Conservation (phyloP, 2,797 vertebrate genomes). For the Acipenser oxyrinchus region DNA sequence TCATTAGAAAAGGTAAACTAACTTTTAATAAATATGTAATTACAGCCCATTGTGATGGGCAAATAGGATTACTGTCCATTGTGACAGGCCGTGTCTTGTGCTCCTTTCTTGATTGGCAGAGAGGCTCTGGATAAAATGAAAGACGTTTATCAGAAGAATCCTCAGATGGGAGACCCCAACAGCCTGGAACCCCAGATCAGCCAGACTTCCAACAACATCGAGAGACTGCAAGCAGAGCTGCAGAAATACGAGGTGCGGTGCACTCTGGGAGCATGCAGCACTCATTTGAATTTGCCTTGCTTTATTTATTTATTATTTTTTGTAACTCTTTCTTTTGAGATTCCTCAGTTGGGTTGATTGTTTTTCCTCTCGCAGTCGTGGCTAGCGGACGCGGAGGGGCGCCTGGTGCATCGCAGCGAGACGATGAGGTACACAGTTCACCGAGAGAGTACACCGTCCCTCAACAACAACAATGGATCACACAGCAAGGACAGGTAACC, state of each 20-base stretch:
- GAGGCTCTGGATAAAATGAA: slow-evolving; percentile 88
- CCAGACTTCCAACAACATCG: slow-evolving; percentile 76
- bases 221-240: slow-evolving; percentile 67
- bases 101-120: slow-evolving; percentile 37
- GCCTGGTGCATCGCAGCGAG: slow-evolving; percentile 52
- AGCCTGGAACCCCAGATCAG: slow-evolving; percentile 75
- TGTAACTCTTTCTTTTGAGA: neutral
- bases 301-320: neutral
- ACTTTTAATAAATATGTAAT: too few species aligned
- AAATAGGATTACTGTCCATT: neutral
- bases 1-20: too few species aligned
- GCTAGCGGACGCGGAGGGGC: slow-evolving; percentile 70
- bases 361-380: slow-evolving; percentile 52
- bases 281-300: neutral
- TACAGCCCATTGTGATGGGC: neutral
- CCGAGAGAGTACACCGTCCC: slow-evolving; percentile 38
- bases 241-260: slow-evolving; percentile 76
- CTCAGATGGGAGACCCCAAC: slow-evolving; percentile 82
- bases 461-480: slow-evolving; percentile 66
- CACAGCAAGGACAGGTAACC: slow-evolving; percentile 68
- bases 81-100: slow-evolving; percentile 9
- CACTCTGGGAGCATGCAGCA: slow-evolving; percentile 7
- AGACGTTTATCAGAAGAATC: slow-evolving; percentile 85
- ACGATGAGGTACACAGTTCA: slow-evolving; percentile 49
- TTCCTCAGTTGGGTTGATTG: neutral